Evolutionary conservation across 2,113 vertebrate genomes (phyloP).

Genomic region (Microtus richardsoni): DNA sequence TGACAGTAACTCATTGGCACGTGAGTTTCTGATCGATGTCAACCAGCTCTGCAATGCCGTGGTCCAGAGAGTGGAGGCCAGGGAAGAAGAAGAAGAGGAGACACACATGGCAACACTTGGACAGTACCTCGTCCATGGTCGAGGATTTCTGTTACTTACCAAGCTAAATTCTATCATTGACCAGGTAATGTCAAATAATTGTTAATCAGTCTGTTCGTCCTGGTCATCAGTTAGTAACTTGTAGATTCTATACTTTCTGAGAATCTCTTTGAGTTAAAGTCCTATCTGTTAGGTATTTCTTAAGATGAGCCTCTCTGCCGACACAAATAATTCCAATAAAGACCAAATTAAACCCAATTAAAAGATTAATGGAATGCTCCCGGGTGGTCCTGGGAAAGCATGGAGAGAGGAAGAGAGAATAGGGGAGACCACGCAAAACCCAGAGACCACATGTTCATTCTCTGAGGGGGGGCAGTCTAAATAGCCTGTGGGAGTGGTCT

Average conservation of each 20-base stretch:
- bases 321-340: too few relatives aligned
- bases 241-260: background rate
- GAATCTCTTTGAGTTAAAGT: conserved; percentile 40
- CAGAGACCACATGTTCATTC: too few relatives aligned
- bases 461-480: too few relatives aligned
- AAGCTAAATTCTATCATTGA: conserved; percentile 95
- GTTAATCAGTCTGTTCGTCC: background rate
- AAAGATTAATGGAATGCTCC: too few relatives aligned
- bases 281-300: background rate
- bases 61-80: conserved; percentile 92
- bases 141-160: conserved; percentile 95
- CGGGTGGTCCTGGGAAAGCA: too few relatives aligned
- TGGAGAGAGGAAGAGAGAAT: too few relatives aligned
- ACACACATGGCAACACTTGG: conserved; percentile 96
- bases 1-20: conserved; percentile 96
- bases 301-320: too few relatives aligned
- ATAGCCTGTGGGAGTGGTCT: too few relatives aligned
- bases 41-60: conserved; percentile 97
- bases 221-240: background rate
- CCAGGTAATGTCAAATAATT: conserved; percentile 87
- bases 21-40: conserved; percentile 98
- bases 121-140: conserved; percentile 95
- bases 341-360: too few relatives aligned
- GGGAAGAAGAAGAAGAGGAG: conserved; percentile 96
- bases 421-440: too few relatives aligned